Evolutionary conservation across 1,140 invertebrate genomes (phyloP).

Genomic region (Gryllus bimaculatus): DNA sequence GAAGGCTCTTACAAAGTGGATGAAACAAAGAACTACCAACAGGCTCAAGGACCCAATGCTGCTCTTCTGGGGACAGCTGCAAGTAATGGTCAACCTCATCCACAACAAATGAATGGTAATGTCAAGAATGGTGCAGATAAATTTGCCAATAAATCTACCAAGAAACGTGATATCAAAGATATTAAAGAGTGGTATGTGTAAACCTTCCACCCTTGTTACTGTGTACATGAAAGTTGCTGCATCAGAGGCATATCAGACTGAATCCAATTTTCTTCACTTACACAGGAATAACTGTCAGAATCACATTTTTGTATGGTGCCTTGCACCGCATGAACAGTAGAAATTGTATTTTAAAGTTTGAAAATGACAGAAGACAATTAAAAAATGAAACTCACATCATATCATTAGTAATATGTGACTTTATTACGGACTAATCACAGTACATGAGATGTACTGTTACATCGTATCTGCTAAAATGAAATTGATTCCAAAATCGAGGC

Average conservation of each 20-base stretch:
- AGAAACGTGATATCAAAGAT: constrained; percentile 73
- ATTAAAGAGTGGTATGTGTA: constrained; percentile 92
- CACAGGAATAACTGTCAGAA: not conserved
- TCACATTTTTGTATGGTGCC: not conserved
- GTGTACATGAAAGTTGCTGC: not conserved
- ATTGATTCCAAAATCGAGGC: too few species aligned
- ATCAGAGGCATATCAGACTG: not conserved
- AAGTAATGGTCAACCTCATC: constrained; percentile 32
- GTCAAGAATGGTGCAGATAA: constrained; percentile 34
- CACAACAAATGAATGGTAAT: constrained; percentile 34
- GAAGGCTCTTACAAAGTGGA: constrained; percentile 86
- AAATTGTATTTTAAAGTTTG: not conserved
- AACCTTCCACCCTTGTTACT: constrained; percentile 23
- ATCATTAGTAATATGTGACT: not conserved
- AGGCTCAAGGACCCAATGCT: constrained; percentile 60
- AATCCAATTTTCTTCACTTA: not conserved
- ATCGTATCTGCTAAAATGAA: not conserved
- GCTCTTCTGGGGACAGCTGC: constrained; percentile 49
- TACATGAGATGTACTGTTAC: not conserved
- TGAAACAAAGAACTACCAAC: constrained; percentile 62
- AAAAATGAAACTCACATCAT: not conserved
- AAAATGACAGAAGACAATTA: not conserved
- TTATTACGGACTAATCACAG: not conserved
- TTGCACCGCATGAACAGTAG: not conserved
- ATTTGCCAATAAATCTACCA: constrained; percentile 39